Conservation (phyloP, 2,888 invertebrate species). For the Sphinx pinastri region DNA sequence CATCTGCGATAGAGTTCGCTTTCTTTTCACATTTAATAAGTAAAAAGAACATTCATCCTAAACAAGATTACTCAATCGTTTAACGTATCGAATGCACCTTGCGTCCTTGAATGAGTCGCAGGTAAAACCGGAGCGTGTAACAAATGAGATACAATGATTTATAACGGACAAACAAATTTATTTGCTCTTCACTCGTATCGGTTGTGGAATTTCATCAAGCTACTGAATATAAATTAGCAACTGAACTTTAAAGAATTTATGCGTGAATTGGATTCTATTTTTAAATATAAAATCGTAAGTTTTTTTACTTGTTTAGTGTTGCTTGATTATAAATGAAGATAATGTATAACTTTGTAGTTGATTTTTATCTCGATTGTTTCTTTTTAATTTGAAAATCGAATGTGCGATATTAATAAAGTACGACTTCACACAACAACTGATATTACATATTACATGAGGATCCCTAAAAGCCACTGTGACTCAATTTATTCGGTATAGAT, state of each 20-base stretch:
- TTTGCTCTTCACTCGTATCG: constrained; percentile 29
- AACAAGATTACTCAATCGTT: constrained; percentile 14
- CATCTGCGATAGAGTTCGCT: too few species aligned
- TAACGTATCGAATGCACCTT: constrained; percentile 6
- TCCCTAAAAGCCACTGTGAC: background rate
- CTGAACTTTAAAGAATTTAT: constrained; percentile 13
- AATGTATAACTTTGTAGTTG: too few species aligned
- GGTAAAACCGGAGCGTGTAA: constrained; percentile 23
- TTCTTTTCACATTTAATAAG: background rate
- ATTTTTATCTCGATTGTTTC: too few species aligned
- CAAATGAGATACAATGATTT: constrained; percentile 31
- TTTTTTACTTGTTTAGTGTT: background rate
- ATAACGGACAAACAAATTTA: constrained; percentile 32
- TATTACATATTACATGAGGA: background rate
- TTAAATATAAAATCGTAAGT: background rate
- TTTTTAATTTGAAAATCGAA: too few species aligned
- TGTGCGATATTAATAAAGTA: too few species aligned
- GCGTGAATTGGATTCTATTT: constrained; percentile 4
- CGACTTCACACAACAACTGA: too few species aligned
- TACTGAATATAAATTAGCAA: constrained; percentile 24
- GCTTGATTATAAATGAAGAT: too few species aligned
- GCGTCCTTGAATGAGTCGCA: constrained; percentile 23
- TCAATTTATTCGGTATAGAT: background rate
- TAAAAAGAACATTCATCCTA: background rate
- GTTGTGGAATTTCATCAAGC: constrained; percentile 24